These are phyloP conservation scores for Apeira syringaria DNA, from an alignment of 2,888 invertebrate species.

Conservation along the genomic window DNA sequence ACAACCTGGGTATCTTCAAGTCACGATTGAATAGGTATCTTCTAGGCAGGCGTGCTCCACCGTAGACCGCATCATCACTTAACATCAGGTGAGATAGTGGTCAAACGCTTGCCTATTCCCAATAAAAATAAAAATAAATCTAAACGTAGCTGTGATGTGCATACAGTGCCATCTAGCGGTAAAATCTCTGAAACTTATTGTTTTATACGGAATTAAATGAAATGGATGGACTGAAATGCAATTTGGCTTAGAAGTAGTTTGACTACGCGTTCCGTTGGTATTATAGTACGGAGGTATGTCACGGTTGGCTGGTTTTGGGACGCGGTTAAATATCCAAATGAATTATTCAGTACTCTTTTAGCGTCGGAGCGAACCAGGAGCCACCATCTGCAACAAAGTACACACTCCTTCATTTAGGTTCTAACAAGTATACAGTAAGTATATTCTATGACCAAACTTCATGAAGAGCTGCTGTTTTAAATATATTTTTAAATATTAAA, in stretches of 20 bases:
- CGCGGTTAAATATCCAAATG: constrained; percentile 73
- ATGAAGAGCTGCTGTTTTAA: too few species aligned
- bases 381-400: constrained; percentile 74
- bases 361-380: constrained; percentile 53
- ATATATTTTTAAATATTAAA: too few species aligned
- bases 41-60: too few species aligned
- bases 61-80: too few species aligned
- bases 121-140: too few species aligned
- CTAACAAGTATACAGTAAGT: constrained; percentile 43
- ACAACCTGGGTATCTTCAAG: too few species aligned
- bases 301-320: constrained; percentile 52
- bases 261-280: constrained; percentile 1
- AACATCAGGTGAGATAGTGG: too few species aligned
- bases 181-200: not conserved
- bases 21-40: too few species aligned
- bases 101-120: too few species aligned
- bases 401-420: constrained; percentile 67
- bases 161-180: too few species aligned
- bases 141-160: too few species aligned
- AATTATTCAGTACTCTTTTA: constrained; percentile 78
- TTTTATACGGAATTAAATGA: not conserved
- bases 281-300: constrained; percentile 43
- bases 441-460: too few species aligned
- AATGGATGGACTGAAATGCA: not conserved
- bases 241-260: not conserved